phyloP scores from a whole-genome alignment of 2,888 invertebrate species.

The Napeogenes inachia region DNA sequence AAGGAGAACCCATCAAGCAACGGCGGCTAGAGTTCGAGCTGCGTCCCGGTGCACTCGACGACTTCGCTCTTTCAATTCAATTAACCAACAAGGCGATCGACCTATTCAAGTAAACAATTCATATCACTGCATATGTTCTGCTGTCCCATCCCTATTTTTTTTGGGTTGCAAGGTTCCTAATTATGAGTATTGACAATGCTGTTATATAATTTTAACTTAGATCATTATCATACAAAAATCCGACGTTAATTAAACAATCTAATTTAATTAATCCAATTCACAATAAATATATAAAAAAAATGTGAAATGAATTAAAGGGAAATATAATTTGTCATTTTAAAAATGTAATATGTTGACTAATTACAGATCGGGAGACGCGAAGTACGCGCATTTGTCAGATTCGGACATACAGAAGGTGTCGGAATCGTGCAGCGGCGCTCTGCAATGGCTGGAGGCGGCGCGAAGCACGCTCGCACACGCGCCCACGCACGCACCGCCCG shows the following conservation, averaged over 20 bases:
- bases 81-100: conserved; percentile 88
- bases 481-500: conserved; percentile 84
- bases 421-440: conserved; percentile 82
- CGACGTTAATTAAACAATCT: too few relatives aligned
- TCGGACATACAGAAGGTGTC: conserved; percentile 88
- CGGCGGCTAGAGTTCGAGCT: conserved; percentile 89
- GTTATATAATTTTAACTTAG: too few relatives aligned
- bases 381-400: conserved; percentile 87
- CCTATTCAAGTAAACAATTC: conserved; percentile 74
- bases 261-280: too few relatives aligned
- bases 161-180: too few relatives aligned
- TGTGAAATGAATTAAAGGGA: too few relatives aligned
- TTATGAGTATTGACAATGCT: too few relatives aligned
- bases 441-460: conserved; percentile 89
- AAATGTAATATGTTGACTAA: neutral
- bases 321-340: too few relatives aligned
- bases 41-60: conserved; percentile 87
- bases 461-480: conserved; percentile 80
- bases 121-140: neutral
- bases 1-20: conserved; percentile 93
- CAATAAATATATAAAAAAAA: too few relatives aligned
- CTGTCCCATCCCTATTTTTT: too few relatives aligned
- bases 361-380: conserved; percentile 80
- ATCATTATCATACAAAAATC: too few relatives aligned
- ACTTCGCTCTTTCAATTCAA: conserved; percentile 86